These are phyloP conservation scores for Peromyscus californicus DNA, from an alignment of 2,113 vertebrate species.

Conservation along the genomic window DNA sequence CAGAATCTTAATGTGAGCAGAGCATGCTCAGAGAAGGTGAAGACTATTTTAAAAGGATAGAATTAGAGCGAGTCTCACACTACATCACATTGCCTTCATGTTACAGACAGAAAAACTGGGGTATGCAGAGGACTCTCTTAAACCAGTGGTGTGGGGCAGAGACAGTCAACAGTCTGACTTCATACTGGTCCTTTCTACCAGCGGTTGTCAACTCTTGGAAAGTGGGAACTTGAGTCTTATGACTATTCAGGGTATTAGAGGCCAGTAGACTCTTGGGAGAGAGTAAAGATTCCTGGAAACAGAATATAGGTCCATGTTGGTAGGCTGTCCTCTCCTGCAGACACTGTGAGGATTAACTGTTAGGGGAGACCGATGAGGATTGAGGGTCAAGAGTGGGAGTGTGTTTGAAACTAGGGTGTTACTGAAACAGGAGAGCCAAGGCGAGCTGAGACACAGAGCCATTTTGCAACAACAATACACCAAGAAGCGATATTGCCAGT, in stretches of 20 bases:
- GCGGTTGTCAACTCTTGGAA: neutral
- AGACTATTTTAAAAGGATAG: neutral
- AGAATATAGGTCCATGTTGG: neutral
- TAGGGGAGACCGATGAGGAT: neutral
- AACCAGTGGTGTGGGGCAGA: neutral
- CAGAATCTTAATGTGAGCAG: neutral
- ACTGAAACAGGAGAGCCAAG: neutral
- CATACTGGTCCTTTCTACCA: neutral
- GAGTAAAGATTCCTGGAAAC: neutral
- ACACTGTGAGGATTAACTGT: neutral
- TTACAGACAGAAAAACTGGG: too few species aligned
- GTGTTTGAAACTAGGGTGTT: neutral
- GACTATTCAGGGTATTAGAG: neutral
- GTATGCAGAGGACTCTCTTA: neutral
- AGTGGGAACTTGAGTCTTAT: neutral
- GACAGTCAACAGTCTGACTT: neutral
- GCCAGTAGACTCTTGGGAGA: neutral
- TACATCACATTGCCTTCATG: neutral
- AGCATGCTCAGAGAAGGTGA: neutral
- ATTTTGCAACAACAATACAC: neutral
- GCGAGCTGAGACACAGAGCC: neutral
- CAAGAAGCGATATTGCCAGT: neutral
- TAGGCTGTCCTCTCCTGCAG: too few species aligned
- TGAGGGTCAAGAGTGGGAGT: neutral
- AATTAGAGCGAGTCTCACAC: neutral